Base-by-base conservation (phyloP, 2,888 invertebrate species). In the Himalopsyche tibetana region DNA sequence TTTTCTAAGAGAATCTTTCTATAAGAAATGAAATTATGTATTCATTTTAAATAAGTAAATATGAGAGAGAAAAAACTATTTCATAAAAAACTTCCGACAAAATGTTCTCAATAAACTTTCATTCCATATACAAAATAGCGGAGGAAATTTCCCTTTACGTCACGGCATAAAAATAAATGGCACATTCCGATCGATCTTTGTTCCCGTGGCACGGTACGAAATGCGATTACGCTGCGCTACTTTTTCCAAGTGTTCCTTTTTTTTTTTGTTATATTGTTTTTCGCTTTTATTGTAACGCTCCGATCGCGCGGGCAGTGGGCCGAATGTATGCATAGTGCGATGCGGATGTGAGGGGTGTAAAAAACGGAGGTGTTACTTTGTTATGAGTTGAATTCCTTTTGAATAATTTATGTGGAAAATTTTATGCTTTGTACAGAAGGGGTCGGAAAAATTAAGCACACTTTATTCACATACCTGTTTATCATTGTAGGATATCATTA, bases 151-250 rank as follows among this genome's bases (percentile, higher is more conserved):
- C 63, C 63, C 63, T 63, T 63, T 63, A 63, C 63, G 63, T 63
- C 63, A 63, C 63, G 63, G 63, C 63, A 63, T 63, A 63, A 63
- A 63, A 63, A 63, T 63, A 63, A 63, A 63, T 63, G 63, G 63
- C 63, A 63, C 63, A 63, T 63, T 63, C 63, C 63, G 63, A 63
- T 63, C 63, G 63, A 63, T 63, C 63, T 63, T 63, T 63, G 63
- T 63, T 63, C 63, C 63, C 63, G 63, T 63, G 63, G 63, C 63
- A 19, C 63, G 63, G 63, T 63, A 63, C 63, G 63, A 63, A 63
- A 63, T 63, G 63, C 63, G 63, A 63, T 63, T 63, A 63, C 63
- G 19, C 63, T 63, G 63, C 28, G 63, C 63, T 63, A 63, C 63
- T 63, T 63, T 63, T 63, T 63, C 63, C n/a, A 63, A 63, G 63